These are phyloP conservation scores for Mastomys natalensis DNA, from an alignment of 2,113 vertebrate genomes.

Conservation along the genomic window DNA sequence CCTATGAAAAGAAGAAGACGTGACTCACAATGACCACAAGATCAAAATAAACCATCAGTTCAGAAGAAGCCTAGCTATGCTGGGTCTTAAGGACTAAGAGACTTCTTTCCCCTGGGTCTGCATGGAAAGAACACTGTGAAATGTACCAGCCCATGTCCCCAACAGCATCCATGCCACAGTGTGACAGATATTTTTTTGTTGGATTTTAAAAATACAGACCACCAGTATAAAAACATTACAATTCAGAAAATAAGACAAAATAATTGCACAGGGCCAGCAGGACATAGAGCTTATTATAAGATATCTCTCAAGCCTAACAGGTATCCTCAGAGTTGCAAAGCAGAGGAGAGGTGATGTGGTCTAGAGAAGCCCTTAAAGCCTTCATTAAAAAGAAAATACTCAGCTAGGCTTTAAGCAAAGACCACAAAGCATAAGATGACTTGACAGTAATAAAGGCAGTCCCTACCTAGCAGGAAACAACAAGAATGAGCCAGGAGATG, in stretches of 20 bases:
- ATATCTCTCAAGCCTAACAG: not conserved
- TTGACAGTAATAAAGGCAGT: not conserved
- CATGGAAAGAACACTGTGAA: constrained; percentile 39
- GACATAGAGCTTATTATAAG: not conserved
- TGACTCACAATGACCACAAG: constrained; percentile 76
- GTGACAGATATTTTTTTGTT: not conserved
- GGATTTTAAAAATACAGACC: not conserved
- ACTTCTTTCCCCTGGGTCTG: constrained; percentile 59
- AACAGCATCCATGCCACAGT: not conserved
- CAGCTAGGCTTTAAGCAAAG: constrained; percentile 27
- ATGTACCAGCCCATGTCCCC: not conserved
- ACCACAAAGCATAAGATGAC: not conserved
- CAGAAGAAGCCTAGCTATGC: constrained; percentile 61
- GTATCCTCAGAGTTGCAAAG: not conserved
- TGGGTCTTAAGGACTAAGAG: constrained; percentile 51
- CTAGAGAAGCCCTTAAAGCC: constrained; percentile 15
- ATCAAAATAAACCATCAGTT: constrained; percentile 69
- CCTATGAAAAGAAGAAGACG: constrained; percentile 72
- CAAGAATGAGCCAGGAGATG: not conserved
- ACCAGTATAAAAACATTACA: not conserved
- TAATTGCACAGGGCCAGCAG: not conserved
- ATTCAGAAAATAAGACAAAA: not conserved
- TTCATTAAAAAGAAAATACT: not conserved
- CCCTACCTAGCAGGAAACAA: not conserved
- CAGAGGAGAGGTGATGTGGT: not conserved